Evolutionary conservation across 1,140 invertebrate species (phyloP), one percentile per base, ranked within the genome.

Genomic region (Pantala flavescens): DNA sequence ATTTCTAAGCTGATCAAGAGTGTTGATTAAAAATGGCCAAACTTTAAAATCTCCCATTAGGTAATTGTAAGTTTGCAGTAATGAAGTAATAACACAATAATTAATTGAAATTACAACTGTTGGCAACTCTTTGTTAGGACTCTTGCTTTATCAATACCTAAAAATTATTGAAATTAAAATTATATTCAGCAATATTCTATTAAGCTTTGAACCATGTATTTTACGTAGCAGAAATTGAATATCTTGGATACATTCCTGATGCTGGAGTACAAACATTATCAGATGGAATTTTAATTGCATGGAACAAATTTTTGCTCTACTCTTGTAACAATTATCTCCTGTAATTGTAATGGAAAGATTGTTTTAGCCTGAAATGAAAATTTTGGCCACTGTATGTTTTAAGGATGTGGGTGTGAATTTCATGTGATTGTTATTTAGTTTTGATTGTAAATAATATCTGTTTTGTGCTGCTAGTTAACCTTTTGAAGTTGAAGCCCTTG

Each of bases 381-480:
- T 21, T 63, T 63, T 63, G 49, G 49, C 49, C 12, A 14, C 14
- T 63, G 49, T 63, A 63, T 63, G 49, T 16, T 63, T 63, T 63
- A 63, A 63, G 49, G 12, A 63, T 63, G 49, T 21, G n/a, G 49
- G 49, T 63, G 49, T 63, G 49, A 63, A 16, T 63, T 63, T 14
- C 14, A 63, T 63, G 49, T 63, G 49, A 63, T 63, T 63, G 49
- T 63, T 63, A 63, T 7, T 63, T 63, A 63, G 49, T 63, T 63
- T 63, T 3, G 49, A 63, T 21, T 63, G 49, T 63, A 63, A 3
- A 63, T 63, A 63, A 63, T 19, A 63, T 21, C 49, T 63, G 49
- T 63, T 63, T 63, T 63, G 49, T 63, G 49, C 49, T 63, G 49
- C 49, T 63, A 63, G 49, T 63, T 63, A 63, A 63, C 49, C 49